Conservation (phyloP, 2,888 invertebrate genomes). For the Tachina fera region DNA sequence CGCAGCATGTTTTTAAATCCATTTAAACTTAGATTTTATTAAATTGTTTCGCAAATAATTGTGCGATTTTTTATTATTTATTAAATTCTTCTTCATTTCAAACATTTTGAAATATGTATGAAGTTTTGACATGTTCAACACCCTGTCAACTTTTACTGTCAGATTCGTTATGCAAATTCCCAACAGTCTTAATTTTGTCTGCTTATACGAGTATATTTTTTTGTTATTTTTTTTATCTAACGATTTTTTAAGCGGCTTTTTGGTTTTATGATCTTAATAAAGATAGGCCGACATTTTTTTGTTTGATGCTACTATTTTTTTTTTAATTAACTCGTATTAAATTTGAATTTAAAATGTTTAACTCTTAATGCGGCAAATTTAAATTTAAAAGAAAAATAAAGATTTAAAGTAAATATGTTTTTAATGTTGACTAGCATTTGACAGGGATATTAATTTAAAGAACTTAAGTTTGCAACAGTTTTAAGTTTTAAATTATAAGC, state of each 20-base stretch:
- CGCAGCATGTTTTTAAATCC: too few species aligned
- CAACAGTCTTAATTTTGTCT: neutral
- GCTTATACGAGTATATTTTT: neutral
- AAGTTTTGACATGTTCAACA: slow-evolving; percentile 58
- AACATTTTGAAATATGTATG: slow-evolving; percentile 31
- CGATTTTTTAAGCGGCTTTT: neutral
- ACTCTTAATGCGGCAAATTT: slow-evolving; percentile 15
- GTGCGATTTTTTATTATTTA: neutral
- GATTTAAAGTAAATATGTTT: neutral
- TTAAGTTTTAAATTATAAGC: too few species aligned
- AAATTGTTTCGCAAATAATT: neutral
- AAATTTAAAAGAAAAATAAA: neutral
- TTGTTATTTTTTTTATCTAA: neutral
- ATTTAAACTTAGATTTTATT: neutral
- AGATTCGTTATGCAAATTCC: slow-evolving; percentile 47
- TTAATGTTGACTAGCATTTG: too few species aligned
- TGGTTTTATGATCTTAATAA: slow-evolving; percentile 15
- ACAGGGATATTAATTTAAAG: too few species aligned
- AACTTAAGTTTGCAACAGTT: too few species aligned
- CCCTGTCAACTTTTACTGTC: slow-evolving; percentile 27
- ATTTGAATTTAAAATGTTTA: slow-evolving; percentile 38
- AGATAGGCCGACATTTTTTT: neutral
- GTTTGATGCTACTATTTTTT: neutral
- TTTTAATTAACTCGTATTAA: neutral
- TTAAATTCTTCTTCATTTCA: neutral